Percentiles rank a stretch among this genome's conserved stretches.
Evolutionary conservation across 2,113 vertebrate species (phyloP).

Genomic region (Rafetus swinhoei): DNA sequence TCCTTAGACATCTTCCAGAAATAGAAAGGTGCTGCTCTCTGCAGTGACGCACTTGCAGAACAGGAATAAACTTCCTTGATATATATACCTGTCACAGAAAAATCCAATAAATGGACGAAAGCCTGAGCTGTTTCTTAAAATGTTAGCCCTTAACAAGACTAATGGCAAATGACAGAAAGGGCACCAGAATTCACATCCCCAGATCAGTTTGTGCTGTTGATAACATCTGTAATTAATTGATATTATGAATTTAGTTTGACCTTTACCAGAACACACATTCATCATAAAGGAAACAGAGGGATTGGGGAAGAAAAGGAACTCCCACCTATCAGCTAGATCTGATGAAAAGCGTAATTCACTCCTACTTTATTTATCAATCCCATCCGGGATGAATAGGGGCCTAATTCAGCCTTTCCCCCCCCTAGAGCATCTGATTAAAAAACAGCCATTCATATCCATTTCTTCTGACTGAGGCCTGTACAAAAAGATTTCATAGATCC

Average conservation of each 20-base stretch:
- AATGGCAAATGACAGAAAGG: slow-evolving; percentile 20
- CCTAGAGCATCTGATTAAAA: slow-evolving; percentile 7
- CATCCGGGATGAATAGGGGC: not conserved
- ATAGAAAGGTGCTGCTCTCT: slow-evolving; percentile 19
- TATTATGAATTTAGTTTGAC: slow-evolving; percentile 13
- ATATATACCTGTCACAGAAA: not conserved
- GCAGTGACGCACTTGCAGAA: not conserved
- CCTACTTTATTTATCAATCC: not conserved
- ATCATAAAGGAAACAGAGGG: not conserved
- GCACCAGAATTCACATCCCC: slow-evolving; percentile 21
- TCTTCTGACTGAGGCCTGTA: not conserved
- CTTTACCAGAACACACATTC: not conserved
- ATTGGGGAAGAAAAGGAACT: not conserved
- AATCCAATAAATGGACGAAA: slow-evolving; percentile 7
- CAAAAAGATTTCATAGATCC: not conserved
- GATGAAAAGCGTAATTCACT: not conserved
- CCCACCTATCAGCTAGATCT: not conserved
- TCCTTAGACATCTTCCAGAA: slow-evolving; percentile 45
- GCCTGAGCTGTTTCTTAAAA: slow-evolving; percentile 10
- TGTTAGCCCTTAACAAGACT: not conserved
- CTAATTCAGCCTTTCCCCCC: not conserved
- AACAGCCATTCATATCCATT: not conserved
- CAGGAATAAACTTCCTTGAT: slow-evolving; percentile 32
- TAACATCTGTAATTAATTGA: slow-evolving; percentile 24
- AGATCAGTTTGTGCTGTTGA: slow-evolving; percentile 19